A percentile compares a stretch with the other conserved stretches of the same genome.
Evolutionary conservation across 1,140 invertebrate species (phyloP).

Genomic region (Nasonia giraulti): DNA sequence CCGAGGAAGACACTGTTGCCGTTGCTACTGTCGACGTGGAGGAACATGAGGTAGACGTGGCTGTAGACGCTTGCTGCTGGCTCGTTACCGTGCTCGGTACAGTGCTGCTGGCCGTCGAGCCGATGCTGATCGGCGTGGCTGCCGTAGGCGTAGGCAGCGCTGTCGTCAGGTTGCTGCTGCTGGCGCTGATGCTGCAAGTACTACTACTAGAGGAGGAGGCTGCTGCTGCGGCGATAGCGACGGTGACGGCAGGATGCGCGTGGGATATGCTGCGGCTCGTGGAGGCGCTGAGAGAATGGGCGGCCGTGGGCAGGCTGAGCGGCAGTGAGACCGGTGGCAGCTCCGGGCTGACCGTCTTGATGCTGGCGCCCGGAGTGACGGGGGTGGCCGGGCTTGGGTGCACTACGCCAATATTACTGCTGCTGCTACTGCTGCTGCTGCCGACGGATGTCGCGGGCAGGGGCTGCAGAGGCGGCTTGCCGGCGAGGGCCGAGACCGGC

Average conservation of each 20-base stretch:
- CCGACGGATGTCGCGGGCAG: slow-evolving; percentile 33
- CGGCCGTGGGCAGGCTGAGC: slow-evolving; percentile 55
- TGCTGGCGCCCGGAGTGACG: slow-evolving; percentile 69
- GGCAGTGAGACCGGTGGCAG: slow-evolving; percentile 70
- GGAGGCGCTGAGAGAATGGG: slow-evolving; percentile 60
- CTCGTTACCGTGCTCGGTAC: background rate
- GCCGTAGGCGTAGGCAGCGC: slow-evolving; percentile 31
- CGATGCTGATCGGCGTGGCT: background rate
- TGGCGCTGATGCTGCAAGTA: slow-evolving; percentile 10
- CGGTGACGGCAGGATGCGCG: slow-evolving; percentile 4
- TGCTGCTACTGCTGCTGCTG: slow-evolving; percentile 37
- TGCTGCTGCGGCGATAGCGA: background rate
- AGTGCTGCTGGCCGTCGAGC: slow-evolving; percentile 1
- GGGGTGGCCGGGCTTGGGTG: slow-evolving; percentile 69
- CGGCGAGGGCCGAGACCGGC: slow-evolving; percentile 65
- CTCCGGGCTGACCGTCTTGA: slow-evolving; percentile 72
- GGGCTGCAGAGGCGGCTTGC: slow-evolving; percentile 15
- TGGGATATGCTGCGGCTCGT: slow-evolving; percentile 49
- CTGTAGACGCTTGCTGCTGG: slow-evolving; percentile 14
- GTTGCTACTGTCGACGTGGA: background rate
- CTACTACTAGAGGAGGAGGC: slow-evolving; percentile 32
- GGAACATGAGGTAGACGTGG: slow-evolving; percentile 21
- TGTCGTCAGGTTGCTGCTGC: slow-evolving; percentile 34
- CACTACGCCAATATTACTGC: slow-evolving; percentile 54
- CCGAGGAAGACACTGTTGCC: background rate